Percentiles rank a stretch among this genome's conserved stretches.
Conservation (phyloP, 1,140 invertebrate species). For the Pristionchus pacificus region DNA sequence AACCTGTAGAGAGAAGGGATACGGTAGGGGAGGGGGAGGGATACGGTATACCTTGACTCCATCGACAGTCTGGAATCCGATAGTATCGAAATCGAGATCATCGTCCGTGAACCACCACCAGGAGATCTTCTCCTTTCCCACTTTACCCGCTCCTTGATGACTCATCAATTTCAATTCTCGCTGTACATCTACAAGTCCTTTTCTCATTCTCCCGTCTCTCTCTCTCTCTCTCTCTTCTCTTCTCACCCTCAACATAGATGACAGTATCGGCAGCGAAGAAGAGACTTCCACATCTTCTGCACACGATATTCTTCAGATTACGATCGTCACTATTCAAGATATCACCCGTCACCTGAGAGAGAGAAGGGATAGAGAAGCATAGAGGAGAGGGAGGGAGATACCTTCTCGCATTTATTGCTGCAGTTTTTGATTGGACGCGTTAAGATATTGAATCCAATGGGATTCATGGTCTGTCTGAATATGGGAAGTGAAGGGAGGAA, state of each 20-base stretch:
- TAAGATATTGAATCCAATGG: background rate
- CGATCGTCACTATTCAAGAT: background rate
- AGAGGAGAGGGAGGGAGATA: too few species aligned
- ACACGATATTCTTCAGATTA: background rate
- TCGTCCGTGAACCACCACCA: slow-evolving; percentile 15
- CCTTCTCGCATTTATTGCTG: background rate
- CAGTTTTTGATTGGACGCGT: background rate
- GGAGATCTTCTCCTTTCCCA: background rate
- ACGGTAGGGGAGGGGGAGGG: too few species aligned
- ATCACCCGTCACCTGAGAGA: background rate
- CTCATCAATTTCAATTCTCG: background rate
- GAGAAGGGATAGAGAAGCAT: too few species aligned
- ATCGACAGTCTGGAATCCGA: slow-evolving; percentile 39
- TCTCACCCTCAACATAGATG: background rate
- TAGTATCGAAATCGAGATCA: slow-evolving; percentile 36
- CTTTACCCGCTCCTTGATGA: background rate
- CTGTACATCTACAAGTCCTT: too few species aligned
- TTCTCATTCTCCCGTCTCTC: too few species aligned
- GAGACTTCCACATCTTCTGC: background rate
- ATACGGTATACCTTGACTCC: slow-evolving; percentile 22
- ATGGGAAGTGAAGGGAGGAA: background rate
- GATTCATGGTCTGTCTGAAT: background rate
- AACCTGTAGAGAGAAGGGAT: too few species aligned
- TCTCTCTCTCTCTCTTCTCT: too few species aligned
- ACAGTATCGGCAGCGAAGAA: background rate